Evolutionary conservation across 2,888 invertebrate genomes (phyloP).

Genomic region (Notocelia uddmanniana): DNA sequence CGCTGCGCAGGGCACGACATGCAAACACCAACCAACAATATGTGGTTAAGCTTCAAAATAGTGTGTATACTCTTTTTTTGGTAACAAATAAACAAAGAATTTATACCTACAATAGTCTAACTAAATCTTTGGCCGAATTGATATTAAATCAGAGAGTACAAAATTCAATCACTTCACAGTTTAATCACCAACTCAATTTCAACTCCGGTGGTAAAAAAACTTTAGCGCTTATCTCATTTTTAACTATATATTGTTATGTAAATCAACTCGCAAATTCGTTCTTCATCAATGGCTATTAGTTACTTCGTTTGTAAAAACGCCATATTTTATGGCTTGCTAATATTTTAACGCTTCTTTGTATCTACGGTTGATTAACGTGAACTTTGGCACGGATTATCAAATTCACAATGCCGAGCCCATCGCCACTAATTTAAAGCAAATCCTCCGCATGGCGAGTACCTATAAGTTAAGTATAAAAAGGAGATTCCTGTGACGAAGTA

Average conservation of each 20-base stretch:
- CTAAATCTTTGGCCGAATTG: too few relatives aligned
- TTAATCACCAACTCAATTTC: not conserved
- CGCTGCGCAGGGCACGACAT: too few relatives aligned
- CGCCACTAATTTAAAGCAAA: too few relatives aligned
- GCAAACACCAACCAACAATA: too few relatives aligned
- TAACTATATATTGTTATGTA: constrained; percentile 20
- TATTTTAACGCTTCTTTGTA: constrained; percentile 32
- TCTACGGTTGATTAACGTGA: constrained; percentile 25
- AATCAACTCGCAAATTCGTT: constrained; percentile 23
- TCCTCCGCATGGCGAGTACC: too few relatives aligned
- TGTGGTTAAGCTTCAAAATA: too few relatives aligned
- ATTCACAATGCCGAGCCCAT: not conserved
- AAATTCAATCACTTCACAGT: not conserved
- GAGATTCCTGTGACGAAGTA: too few relatives aligned
- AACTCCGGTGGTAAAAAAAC: not conserved
- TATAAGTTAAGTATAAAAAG: too few relatives aligned
- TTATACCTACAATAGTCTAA: too few relatives aligned
- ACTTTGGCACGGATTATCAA: constrained; percentile 1
- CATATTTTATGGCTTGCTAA: constrained; percentile 36
- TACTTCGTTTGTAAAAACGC: constrained; percentile 27
- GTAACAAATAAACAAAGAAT: too few relatives aligned
- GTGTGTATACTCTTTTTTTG: too few relatives aligned
- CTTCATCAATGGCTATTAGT: constrained; percentile 18
- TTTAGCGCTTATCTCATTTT: not conserved
- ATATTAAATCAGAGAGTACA: not conserved